Evolutionary conservation across 1,140 invertebrate genomes (phyloP).

Genomic region (Tetragnatha versicolor): DNA sequence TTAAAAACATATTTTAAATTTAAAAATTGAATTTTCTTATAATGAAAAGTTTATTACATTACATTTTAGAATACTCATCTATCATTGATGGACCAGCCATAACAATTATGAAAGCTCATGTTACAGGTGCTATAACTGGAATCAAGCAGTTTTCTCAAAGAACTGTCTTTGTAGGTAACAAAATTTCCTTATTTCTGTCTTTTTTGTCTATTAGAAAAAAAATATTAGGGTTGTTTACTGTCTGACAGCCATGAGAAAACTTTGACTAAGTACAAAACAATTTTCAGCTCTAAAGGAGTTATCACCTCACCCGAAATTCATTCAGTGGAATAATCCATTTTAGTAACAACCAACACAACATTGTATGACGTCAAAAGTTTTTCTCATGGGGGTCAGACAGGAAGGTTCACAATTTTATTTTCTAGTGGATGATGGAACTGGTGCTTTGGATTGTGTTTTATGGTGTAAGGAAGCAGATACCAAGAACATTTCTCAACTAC

Average conservation of each 20-base stretch:
- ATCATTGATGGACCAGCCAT: not conserved
- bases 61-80: too few species aligned
- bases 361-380: not conserved
- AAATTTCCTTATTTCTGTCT: not conserved
- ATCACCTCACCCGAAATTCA: not conserved
- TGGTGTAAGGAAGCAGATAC: slow-evolving; percentile 6
- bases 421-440: slow-evolving; percentile 42
- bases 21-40: too few species aligned
- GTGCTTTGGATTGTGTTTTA: slow-evolving; percentile 5
- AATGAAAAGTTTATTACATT: too few species aligned
- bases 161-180: not conserved
- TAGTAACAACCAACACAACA: not conserved
- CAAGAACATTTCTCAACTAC: not conserved
- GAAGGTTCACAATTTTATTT: not conserved
- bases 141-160: slow-evolving; percentile 8
- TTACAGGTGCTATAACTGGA: slow-evolving; percentile 18
- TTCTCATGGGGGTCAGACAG: not conserved
- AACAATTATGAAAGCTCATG: slow-evolving; percentile 16
- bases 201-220: not conserved
- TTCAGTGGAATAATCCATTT: not conserved
- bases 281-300: not conserved
- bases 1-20: too few species aligned
- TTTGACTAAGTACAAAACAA: not conserved
- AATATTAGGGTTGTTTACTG: not conserved
- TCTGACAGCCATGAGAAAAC: not conserved